Evolutionary conservation across 2,113 vertebrate genomes (phyloP), one percentile per base, ranked within the genome.

Genomic region (Hiodon alosoides): DNA sequence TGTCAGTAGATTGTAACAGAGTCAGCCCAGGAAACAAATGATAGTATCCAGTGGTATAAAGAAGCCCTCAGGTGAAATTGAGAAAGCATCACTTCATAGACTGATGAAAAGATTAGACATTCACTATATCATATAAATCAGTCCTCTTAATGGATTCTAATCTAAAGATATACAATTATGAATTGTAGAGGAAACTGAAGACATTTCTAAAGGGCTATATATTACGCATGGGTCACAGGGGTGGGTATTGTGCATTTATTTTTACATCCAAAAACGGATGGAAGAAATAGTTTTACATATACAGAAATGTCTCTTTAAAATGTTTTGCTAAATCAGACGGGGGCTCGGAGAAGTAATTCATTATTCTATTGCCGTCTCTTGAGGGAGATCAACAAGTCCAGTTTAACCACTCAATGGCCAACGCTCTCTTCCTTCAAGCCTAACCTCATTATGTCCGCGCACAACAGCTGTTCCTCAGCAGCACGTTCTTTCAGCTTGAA

Each of bases 381-480:
- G 31, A 64, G 50, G 51, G 74, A 79, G 67, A 58, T 66, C 71
- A 73, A 65, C 77, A 78, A 67, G 57, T 75, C 64, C n/a, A 52
- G 50, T 62, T 76, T 68, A 79, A 72, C 74, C 64, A 17, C 58
- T 61, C 61, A 11, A 4, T 54, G 64, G 11, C 70, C 73, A 61
- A 4, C 62, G 6, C 17, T 14, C 58, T 65, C 2, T 55, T 47
- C 65, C 50, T 57, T 57, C 69, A 64, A 57, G 59, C 71, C 47
- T 62, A 77, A 80, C 67, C 71, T 77, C 75, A 73, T 74, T 77
- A 77, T 70, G 55, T 74, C 67, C 65, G 71, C 47, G 47, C 7
- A 60, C 31, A 69, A 67, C 70, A 81, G 64, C 74, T 76, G 67
- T 75, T 73, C 58, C 13, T 46, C 7, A 8, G 31, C 46, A 14